Conservation (phyloP, 2,888 invertebrate genomes). For the Melieria picta region DNA sequence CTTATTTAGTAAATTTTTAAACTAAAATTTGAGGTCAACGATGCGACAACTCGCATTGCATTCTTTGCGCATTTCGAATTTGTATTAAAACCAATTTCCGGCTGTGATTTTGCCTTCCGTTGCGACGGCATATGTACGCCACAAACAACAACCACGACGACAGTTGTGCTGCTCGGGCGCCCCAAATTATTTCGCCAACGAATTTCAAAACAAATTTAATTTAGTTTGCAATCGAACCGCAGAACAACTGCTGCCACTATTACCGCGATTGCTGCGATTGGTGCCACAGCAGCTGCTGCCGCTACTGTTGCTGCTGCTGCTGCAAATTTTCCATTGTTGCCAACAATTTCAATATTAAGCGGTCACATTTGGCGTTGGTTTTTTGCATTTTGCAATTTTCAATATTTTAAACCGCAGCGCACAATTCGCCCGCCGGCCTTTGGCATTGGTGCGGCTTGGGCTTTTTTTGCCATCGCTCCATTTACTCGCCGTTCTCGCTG, state of each 20-base stretch:
- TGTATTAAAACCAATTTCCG: too few species aligned
- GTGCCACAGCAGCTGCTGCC: neutral
- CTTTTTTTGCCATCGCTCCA: neutral
- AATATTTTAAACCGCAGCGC: neutral
- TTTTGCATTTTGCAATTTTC: neutral
- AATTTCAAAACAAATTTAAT: neutral
- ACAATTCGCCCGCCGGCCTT: neutral
- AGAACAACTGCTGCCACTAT: neutral
- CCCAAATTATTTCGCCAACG: too few species aligned
- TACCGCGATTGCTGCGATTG: too few species aligned
- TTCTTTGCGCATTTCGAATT: too few species aligned
- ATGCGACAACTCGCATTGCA: too few species aligned
- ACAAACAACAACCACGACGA: too few species aligned
- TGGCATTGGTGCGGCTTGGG: neutral
- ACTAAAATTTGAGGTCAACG: too few species aligned
- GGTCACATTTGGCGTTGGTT: neutral
- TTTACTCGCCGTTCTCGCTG: neutral
- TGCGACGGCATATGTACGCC: too few species aligned
- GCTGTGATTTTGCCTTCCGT: too few species aligned
- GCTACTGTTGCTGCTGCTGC: neutral
- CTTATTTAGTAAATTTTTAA: too few species aligned
- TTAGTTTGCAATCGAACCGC: conserved; percentile 1
- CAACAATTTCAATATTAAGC: neutral
- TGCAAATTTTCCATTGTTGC: neutral
- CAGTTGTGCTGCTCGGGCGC: too few species aligned